Base-by-base conservation (phyloP, 2,113 vertebrate genomes). In the Hassar affinis region DNA sequence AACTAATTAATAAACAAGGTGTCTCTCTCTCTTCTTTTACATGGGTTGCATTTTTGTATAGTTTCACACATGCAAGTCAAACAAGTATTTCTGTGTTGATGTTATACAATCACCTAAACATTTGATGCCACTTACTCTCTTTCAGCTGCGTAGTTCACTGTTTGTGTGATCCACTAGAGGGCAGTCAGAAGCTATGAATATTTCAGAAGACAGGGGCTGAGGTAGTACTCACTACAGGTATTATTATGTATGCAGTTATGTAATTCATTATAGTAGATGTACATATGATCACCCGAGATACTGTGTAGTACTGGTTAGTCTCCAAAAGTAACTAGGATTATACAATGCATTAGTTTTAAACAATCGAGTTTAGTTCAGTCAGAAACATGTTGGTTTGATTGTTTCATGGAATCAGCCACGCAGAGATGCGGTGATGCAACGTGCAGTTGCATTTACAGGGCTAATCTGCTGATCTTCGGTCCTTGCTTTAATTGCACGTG, bases 401-500 rank as follows among this genome's bases (percentile, higher is more conserved):
- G 78, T 82, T 86, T 84, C 51, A 59, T 61, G 56, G 49, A 15
- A 8, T 66, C 57, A 47, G 51, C 10, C n/a, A 30, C 45, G 71
- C 22, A 64, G 64, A 59, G 72, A 68, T 45, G 20, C 54, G 71
- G 33, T 56, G n/a, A 35, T 78, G 4, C 52, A 71, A 35, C 30
- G 68, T 59, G n/a, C 77, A 81, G 84, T 64, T 78, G 79, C 47
- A 82, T 82, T 72, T 45, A 35, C 11, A 22, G 49, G 20, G 30
- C 27, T 69, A 81, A 81, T 81, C 56, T 79, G 66, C 68, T 45
- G 33, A 59, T 25, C 80, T 82, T 82, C 54, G 59, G 66, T 85
- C 68, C 76, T 82, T 33, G 74, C 54, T 62, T 66, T 84, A 82
- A 82, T 82, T 59, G 57, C 27, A 75, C 75, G 20, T 75, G n/a